Percentiles rank a stretch among this genome's conserved stretches.
Evolutionary conservation across 2,113 vertebrate genomes (phyloP).

Genomic region (Misgurnus mizolepis): DNA sequence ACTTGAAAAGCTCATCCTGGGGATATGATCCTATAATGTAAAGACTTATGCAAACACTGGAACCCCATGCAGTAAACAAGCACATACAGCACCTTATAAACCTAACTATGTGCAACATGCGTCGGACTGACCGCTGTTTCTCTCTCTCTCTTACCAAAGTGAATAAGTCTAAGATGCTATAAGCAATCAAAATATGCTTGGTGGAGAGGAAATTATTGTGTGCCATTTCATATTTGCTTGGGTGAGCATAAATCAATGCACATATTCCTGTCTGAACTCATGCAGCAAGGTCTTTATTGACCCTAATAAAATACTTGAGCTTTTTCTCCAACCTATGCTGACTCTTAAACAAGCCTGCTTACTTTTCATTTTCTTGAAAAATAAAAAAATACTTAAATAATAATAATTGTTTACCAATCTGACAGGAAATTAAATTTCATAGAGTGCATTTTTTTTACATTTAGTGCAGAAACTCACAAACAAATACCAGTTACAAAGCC

Average conservation of each 20-base stretch:
- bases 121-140: neutral
- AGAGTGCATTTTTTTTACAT: neutral
- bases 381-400: neutral
- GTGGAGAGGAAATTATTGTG: conserved; percentile 6
- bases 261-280: conserved; percentile 14
- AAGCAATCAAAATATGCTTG: conserved; percentile 40
- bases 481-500: conserved; percentile 33
- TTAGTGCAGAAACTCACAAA: conserved; percentile 27
- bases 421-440: conserved; percentile 21
- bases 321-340: neutral
- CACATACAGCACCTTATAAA: conserved; percentile 22
- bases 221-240: conserved; percentile 29
- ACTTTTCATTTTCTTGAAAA: neutral
- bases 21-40: conserved; percentile 48
- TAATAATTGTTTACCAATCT: neutral
- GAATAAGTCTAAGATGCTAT: conserved; percentile 23
- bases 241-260: conserved; percentile 14
- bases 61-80: conserved; percentile 55
- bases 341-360: neutral
- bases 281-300: neutral
- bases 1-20: conserved; percentile 49
- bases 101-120: conserved; percentile 21
- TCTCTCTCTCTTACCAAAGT: conserved; percentile 1
- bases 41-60: conserved; percentile 56
- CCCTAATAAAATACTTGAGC: neutral